These are phyloP conservation scores for Sinella curviseta DNA, from an alignment of 1,140 invertebrate genomes.

Conservation along the genomic window DNA sequence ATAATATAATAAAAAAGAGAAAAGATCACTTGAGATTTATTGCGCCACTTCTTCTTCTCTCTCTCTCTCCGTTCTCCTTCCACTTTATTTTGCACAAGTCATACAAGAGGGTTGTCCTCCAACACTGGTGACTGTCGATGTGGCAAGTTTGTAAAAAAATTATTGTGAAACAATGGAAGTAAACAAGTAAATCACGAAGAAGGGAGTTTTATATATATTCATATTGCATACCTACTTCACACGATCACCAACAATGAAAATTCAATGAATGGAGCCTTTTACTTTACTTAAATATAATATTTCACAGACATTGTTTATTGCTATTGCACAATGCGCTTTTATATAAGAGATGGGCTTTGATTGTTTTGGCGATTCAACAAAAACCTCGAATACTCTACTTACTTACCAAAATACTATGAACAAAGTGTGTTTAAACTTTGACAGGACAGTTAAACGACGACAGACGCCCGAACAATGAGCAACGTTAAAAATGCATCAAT, in stretches of 20 bases:
- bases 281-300: too few species aligned
- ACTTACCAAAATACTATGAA: too few species aligned
- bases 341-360: too few species aligned
- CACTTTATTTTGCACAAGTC: background rate
- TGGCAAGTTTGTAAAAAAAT: background rate
- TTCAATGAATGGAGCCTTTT: background rate
- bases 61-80: background rate
- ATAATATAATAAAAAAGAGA: background rate
- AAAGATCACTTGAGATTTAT: constrained; percentile 19
- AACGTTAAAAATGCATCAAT: background rate
- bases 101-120: background rate
- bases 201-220: too few species aligned
- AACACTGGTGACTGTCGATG: background rate
- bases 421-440: background rate
- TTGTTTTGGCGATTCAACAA: background rate
- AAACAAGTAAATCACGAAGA: too few species aligned
- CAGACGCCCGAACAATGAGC: too few species aligned
- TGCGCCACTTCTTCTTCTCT: background rate
- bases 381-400: too few species aligned
- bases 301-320: too few species aligned
- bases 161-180: background rate
- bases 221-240: too few species aligned
- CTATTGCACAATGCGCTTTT: background rate
- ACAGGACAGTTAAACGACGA: background rate
- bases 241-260: too few species aligned